Conservation (phyloP, 2,113 vertebrate species). For the Leucopsar rothschildi region DNA sequence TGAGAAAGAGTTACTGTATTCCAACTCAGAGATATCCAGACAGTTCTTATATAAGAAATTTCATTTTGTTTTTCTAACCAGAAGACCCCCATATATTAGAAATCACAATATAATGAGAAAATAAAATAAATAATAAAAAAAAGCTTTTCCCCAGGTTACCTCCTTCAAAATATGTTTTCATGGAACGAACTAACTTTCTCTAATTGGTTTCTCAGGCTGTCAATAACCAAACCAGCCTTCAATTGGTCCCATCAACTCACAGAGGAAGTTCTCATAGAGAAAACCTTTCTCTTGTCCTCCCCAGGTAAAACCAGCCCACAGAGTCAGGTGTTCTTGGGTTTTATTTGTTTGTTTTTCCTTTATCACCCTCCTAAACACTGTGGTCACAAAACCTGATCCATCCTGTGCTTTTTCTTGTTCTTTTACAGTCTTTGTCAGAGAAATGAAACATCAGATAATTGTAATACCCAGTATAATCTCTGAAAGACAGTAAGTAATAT, state of each 20-base stretch:
- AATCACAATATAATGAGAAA: not conserved
- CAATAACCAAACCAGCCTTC: too few relatives aligned
- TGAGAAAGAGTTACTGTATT: not conserved
- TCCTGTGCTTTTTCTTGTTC: not conserved
- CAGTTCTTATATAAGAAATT: not conserved
- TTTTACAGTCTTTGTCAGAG: not conserved
- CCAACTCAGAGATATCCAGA: not conserved
- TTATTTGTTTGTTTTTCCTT: not conserved
- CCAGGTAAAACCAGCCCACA: too few relatives aligned
- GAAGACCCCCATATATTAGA: not conserved
- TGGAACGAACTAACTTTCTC: too few relatives aligned
- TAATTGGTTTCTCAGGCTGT: too few relatives aligned
- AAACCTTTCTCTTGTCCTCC: too few relatives aligned
- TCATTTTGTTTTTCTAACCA: not conserved
- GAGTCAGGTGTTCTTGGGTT: fast-evolving
- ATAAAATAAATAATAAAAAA: too few relatives aligned
- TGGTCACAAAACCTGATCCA: not conserved
- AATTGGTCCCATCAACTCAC: too few relatives aligned
- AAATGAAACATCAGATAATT: conserved; percentile 43
- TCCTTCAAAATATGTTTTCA: too few relatives aligned
- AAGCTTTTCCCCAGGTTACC: too few relatives aligned
- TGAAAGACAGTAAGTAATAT: conserved; percentile 22
- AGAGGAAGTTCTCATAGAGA: too few relatives aligned
- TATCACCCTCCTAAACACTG: not conserved
- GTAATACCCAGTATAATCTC: conserved; percentile 17